These are phyloP conservation scores for Folsomia candida DNA, from an alignment of 2,888 invertebrate species.

Conservation along the genomic window DNA sequence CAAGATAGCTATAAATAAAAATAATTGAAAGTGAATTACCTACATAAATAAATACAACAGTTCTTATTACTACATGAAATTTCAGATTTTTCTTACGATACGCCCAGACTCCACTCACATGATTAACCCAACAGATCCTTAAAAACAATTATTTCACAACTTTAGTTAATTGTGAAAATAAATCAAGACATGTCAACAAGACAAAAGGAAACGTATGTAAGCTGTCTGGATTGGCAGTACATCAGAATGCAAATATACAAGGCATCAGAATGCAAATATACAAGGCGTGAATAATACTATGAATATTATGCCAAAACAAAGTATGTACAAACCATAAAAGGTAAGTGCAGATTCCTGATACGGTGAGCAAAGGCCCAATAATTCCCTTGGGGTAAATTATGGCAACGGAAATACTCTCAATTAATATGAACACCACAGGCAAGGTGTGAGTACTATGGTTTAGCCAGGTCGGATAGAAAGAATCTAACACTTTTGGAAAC, in stretches of 20 bases:
- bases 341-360: slow-evolving; percentile 38
- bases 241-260: background rate
- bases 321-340: slow-evolving; percentile 40
- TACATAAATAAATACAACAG: no score
- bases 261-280: background rate
- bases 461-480: slow-evolving; percentile 83
- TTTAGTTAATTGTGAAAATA: slow-evolving; percentile 26
- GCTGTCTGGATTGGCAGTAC: background rate
- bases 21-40: no score
- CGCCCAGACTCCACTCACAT: slow-evolving; percentile 79
- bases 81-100: no score
- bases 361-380: slow-evolving; percentile 30
- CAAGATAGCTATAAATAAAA: no score
- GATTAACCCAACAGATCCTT: slow-evolving; percentile 70
- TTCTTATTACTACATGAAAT: no score
- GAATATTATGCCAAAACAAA: background rate
- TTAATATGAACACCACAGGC: slow-evolving; percentile 38
- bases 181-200: background rate
- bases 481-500: slow-evolving; percentile 77
- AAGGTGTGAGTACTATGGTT: slow-evolving; percentile 87
- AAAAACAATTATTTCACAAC: slow-evolving; percentile 28
- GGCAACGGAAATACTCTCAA: slow-evolving; percentile 33
- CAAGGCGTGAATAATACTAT: background rate
- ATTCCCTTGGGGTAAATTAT: slow-evolving; percentile 31
- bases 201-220: slow-evolving; percentile 4